phyloP scores from a whole-genome alignment of 2,113 vertebrate species.

The Dromiciops gliroides region DNA sequence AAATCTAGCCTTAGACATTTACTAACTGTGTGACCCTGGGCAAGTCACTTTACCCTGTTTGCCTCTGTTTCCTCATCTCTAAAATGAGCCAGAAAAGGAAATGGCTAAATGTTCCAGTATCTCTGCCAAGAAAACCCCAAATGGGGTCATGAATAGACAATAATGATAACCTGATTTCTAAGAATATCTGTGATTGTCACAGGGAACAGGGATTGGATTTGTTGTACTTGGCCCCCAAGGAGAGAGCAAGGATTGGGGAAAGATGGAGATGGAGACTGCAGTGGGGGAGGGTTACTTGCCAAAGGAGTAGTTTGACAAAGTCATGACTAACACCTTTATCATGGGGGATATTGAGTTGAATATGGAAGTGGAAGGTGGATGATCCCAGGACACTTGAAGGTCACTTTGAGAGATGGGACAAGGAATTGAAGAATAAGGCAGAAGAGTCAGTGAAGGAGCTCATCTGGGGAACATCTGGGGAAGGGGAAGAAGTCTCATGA shows the following conservation, averaged over 20 bases:
- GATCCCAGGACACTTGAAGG: neutral
- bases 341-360: neutral
- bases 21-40: neutral
- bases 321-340: neutral
- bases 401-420: neutral
- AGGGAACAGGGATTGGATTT: neutral
- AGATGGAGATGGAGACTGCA: neutral
- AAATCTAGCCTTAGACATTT: neutral
- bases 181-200: neutral
- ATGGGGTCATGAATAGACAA: neutral
- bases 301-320: neutral
- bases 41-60: neutral
- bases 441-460: neutral
- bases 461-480: neutral
- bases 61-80: neutral
- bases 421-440: neutral
- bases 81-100: neutral
- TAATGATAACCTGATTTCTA: neutral
- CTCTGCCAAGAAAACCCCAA: neutral
- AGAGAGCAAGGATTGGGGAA: neutral
- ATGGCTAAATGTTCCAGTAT: neutral
- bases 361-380: neutral
- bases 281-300: neutral
- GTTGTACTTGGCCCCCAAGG: neutral
- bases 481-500: neutral